A percentile compares a stretch with the other conserved stretches of the same genome.
These are phyloP conservation scores for Mormyrus proboscirostris DNA, from an alignment of 2,797 vertebrate genomes.

Conservation along the genomic window DNA sequence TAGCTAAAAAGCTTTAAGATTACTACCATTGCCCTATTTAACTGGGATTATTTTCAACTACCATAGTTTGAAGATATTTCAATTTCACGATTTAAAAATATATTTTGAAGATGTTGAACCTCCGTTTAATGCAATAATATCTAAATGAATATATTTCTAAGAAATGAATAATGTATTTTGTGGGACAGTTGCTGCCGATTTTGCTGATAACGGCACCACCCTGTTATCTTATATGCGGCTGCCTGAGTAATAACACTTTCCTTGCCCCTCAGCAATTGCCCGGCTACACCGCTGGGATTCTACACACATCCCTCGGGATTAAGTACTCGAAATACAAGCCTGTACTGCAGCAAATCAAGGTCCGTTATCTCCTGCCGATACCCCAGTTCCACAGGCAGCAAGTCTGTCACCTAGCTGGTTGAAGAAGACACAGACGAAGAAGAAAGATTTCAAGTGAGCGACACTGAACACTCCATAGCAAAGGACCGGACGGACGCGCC, in stretches of 20 bases:
- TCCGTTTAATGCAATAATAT: neutral
- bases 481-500: neutral
- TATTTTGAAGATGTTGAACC: neutral
- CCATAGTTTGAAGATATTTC: neutral
- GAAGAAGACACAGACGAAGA: neutral
- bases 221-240: neutral
- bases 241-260: neutral
- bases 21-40: neutral
- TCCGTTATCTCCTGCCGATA: neutral
- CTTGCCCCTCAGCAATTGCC: neutral
- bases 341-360: neutral
- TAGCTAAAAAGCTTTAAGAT: neutral
- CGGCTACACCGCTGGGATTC: neutral
- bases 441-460: neutral
- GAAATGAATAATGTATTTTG: neutral
- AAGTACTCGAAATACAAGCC: neutral
- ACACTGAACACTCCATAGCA: neutral
- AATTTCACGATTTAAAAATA: neutral
- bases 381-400: neutral
- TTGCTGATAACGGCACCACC: neutral
- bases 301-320: neutral
- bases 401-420: neutral
- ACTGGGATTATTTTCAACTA: neutral
- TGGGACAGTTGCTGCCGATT: neutral
- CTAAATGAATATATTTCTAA: neutral